Evolutionary conservation across 2,113 vertebrate genomes (phyloP).

Genomic region (Dicerorhinus sumatrensis): DNA sequence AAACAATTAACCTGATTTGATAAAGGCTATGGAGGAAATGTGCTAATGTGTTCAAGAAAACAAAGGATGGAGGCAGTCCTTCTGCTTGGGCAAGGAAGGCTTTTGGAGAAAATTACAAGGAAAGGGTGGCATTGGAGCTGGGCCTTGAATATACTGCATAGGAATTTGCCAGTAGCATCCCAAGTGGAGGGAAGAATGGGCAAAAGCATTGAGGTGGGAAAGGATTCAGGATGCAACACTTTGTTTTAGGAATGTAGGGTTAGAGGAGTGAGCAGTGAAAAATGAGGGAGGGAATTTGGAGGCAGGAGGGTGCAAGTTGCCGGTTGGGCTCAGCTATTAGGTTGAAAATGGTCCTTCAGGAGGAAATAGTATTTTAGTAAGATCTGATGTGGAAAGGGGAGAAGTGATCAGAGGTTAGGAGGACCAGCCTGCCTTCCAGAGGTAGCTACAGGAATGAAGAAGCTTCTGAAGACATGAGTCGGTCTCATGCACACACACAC

Average conservation of each 20-base stretch:
- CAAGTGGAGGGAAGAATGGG: background rate
- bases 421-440: background rate
- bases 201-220: background rate
- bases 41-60: background rate
- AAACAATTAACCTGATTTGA: background rate
- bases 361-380: background rate
- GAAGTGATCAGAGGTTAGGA: background rate
- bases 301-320: background rate
- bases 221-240: rapidly evolving
- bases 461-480: background rate
- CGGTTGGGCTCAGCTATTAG: background rate
- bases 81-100: background rate
- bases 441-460: background rate
- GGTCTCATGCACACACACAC: background rate
- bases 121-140: background rate
- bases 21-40: background rate
- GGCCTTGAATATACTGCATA: background rate
- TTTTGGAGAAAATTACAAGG: background rate
- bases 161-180: background rate
- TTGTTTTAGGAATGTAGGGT: background rate
- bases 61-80: rapidly evolving
- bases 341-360: background rate
- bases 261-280: background rate
- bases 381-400: background rate
- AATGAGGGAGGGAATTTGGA: background rate